Conservation (phyloP, 2,888 invertebrate genomes). For the Parnassius glacialis region DNA sequence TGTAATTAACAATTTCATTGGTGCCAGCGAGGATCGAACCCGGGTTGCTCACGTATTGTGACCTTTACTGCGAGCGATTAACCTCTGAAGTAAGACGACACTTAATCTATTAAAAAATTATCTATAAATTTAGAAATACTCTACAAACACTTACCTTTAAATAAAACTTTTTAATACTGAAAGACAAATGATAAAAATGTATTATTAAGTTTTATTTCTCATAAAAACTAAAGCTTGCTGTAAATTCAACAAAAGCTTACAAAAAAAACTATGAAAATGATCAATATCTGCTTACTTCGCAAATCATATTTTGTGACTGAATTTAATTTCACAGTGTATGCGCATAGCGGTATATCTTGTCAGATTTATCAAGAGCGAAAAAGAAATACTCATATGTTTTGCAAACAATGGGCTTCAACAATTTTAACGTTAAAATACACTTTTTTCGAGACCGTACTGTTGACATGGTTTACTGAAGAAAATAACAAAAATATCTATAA, state of each 20-base stretch:
- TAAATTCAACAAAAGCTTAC: constrained; percentile 1
- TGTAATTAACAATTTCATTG: too few relatives aligned
- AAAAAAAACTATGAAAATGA: constrained; percentile 3
- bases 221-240: too few relatives aligned
- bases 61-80: too few relatives aligned
- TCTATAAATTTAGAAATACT: too few relatives aligned
- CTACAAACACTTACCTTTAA: too few relatives aligned
- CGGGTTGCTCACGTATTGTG: too few relatives aligned
- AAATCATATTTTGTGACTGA: constrained; percentile 47
- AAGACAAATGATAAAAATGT: too few relatives aligned
- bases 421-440: constrained; percentile 11
- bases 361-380: constrained; percentile 62
- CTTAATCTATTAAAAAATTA: too few relatives aligned
- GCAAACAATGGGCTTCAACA: constrained; percentile 40
- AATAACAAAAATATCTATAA: not conserved
- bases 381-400: constrained; percentile 46
- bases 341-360: constrained; percentile 63
- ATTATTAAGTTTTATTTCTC: too few relatives aligned
- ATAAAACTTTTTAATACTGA: too few relatives aligned
- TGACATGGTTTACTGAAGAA: constrained; percentile 3
- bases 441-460: constrained; percentile 21
- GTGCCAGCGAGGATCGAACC: too few relatives aligned
- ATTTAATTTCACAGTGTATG: constrained; percentile 74
- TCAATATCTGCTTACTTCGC: constrained; percentile 4
- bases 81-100: too few relatives aligned